A percentile compares a stretch with the other conserved stretches of the same genome.
phyloP scores from a whole-genome alignment of 2,888 invertebrate genomes.

The Teleogryllus oceanicus region DNA sequence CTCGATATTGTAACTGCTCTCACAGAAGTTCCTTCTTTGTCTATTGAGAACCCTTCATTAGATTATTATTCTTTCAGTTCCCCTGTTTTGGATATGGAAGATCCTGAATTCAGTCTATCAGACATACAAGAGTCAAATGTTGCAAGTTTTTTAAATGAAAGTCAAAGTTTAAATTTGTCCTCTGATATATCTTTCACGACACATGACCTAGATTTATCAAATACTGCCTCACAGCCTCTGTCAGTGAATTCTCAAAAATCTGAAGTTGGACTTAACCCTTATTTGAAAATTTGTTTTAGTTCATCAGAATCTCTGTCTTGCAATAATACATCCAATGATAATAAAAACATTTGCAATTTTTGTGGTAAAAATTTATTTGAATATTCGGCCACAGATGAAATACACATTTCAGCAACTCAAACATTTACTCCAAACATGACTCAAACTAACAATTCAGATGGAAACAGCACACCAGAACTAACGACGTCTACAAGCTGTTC shows the following conservation, averaged over 20 bases:
- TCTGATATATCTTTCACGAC: neutral
- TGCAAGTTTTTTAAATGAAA: neutral
- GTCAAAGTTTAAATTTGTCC: neutral
- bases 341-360: neutral
- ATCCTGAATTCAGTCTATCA: neutral
- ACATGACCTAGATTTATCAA: neutral
- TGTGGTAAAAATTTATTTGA: neutral
- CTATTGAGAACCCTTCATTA: neutral
- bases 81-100: neutral
- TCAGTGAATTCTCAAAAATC: neutral
- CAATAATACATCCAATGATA: neutral
- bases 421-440: no score
- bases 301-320: neutral
- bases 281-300: neutral
- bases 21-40: neutral
- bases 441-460: no score
- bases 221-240: neutral
- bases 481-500: no score
- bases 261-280: neutral
- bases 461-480: no score
- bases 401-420: no score
- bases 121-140: neutral
- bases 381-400: no score
- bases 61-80: constrained; percentile 3
- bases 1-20: neutral